Base-by-base conservation (phyloP, 2,888 invertebrate genomes). In the Frankliniella fusca region DNA sequence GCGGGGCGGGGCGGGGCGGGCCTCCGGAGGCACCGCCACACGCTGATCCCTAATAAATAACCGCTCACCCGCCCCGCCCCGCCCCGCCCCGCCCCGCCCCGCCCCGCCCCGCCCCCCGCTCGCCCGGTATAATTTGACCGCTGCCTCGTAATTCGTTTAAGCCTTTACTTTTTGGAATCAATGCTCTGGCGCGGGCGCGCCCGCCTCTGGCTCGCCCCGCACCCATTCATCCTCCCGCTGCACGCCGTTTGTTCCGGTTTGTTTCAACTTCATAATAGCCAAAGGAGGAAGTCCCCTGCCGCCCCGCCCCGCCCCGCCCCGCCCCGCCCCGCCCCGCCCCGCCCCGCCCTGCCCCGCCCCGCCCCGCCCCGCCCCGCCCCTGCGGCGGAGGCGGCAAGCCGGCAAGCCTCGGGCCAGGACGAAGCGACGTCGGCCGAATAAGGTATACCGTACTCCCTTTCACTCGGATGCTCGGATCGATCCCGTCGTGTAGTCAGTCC, bases 241-340 rank as follows among this genome's bases (percentile, higher is more conserved):
- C 54, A 18, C 54, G 54, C 54, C 65, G n/a, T 65, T n/a, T n/a
- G 70, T 70, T 70, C 70, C 8, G 70, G 70, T 70, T 65, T n/a
- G 65, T 65, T 65, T n/a, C n/a, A n/a, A 65, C 65, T 65, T 65
- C n/a, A 65, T 65, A n/a, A 65, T 65, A 15, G 9, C 38, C 38
- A 38, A 38, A 38, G 38, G 38, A 38, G 38, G 38, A 38, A 38
- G 38, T 38, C 38, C 9, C 12, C 50, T 9, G 10, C 50, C 50
- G 54, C 54, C 54, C 20, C 54, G 54, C 54, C 20, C 38, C 38
- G 38, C 38, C 38, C 38, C 38, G 38, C 38, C 38, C 38, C 38
- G 5, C 38, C 38, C 38, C n/a, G n/a, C n/a, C n/a, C 38, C 38
- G 54, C 54, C 54, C 20, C 54, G 54, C 54, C 20, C 38, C 38